Base-by-base conservation (phyloP, 2,888 invertebrate species). In the Temnothorax rugatulus region DNA sequence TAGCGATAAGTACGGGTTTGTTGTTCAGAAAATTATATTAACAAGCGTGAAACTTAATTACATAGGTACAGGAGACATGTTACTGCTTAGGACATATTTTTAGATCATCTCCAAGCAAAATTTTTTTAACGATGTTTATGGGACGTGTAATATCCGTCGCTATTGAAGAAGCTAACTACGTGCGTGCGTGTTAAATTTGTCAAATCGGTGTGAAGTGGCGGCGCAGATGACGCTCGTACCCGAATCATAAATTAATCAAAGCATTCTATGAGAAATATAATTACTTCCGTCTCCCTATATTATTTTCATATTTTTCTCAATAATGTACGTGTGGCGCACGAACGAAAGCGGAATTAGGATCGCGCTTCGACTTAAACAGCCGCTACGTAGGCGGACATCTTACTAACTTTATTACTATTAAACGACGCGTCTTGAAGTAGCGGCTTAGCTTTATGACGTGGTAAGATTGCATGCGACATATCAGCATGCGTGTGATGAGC, bases 391-490 rank as follows among this genome's bases (percentile, higher is more conserved):
- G 29, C 47, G 71, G 57, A 38, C 34, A 34, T 44, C 21, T 69
- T 21, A 15, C 57, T 69, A 69, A 44, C 57, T 79, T 79, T 79
- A 79, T 47, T 59, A 57, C 57, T 44, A 71, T 47, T 34, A 38
- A 71, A 79, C 34, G 71, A 71, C 57, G 57, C 57, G 79, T 59
- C 69, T 79, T 71, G 7, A 59, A 71, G 79, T 59, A 59, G 44
- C 79, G 41, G 71, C 21, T 47, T 25, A 76, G 50, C 44, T 79
- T 79, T 79, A 79, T 79, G 71, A 44, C 21, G 11, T n/a, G 34
- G 41, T 57, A 47, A 57, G 71, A 79, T 47, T 15, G 57, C 34
- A 59, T 13, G 44, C 57, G 71, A 79, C 79, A 34, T 79, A 79
- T 69, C 57, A 57, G n/a, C 44, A 47, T 44, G 79, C 79, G 44